Conservation (phyloP, 2,888 invertebrate species). For the Sipha maydis region DNA sequence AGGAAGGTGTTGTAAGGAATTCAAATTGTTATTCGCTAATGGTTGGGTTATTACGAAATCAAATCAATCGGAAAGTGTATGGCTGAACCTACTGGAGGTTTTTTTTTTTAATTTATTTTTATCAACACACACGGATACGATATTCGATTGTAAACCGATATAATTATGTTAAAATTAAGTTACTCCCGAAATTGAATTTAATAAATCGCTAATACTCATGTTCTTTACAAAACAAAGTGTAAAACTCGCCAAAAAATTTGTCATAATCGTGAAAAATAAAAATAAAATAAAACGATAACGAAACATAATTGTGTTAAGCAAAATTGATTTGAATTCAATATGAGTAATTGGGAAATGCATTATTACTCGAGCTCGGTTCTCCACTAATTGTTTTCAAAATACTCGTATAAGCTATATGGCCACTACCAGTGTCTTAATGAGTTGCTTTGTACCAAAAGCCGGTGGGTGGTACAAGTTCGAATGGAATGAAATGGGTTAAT, state of each 20-base stretch:
- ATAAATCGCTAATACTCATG: too few species aligned
- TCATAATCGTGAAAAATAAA: too few species aligned
- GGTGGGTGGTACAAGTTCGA: neutral
- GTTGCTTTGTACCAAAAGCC: neutral
- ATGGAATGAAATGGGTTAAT: neutral
- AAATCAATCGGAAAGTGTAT: conserved; percentile 8
- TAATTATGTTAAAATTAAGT: too few species aligned
- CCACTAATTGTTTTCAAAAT: neutral
- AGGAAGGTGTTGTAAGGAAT: neutral
- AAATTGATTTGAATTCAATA: too few species aligned
- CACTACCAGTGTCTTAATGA: neutral
- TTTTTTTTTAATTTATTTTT: neutral
- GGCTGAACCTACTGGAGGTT: neutral
- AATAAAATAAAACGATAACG: too few species aligned
- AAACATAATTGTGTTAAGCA: too few species aligned
- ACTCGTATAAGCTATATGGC: neutral
- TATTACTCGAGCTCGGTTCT: neutral
- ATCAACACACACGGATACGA: neutral
- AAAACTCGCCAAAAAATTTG: too few species aligned
- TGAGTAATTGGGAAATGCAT: too few species aligned
- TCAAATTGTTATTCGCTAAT: neutral
- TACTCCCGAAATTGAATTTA: too few species aligned
- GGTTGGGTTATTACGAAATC: neutral
- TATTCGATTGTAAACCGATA: neutral
- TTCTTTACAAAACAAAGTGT: too few species aligned